Base-by-base conservation (phyloP, 1,140 invertebrate species). In the Eufriesea mexicana region DNA sequence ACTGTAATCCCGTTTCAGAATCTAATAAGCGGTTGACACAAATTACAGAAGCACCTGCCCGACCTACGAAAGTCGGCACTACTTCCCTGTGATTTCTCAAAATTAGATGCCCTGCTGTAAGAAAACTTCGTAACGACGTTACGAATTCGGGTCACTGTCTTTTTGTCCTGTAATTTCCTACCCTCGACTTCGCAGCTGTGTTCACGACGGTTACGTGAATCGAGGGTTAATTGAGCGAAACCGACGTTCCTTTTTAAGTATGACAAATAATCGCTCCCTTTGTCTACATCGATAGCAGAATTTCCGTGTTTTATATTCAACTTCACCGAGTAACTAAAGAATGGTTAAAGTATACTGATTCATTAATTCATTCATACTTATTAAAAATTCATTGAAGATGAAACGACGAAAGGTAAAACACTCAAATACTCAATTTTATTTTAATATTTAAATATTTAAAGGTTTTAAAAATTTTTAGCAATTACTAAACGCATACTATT, bases 21-120 rank as follows among this genome's bases (percentile, higher is more conserved):
- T 71, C 55, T 83, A 83, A 83, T 83, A 83, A 77, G 81, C 81
- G 75, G 75, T 77, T 83, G 74, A 78, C 75, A 83, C 81, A 77
- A 83, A 83, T 83, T 83, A 83, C 74, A 71, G 81, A 78, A 77
- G 66, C 81, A 83, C 75, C 81, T 83, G 81, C 75, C 80, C 18
- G 57, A 71, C 23, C 47, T 35, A 70, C 64, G 75, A 71, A 83
- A 77, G 75, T 78, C 81, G 81, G 81, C 81, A 47, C 66, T 78
- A 70, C 75, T 83, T 77, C 75, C 81, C 81, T 83, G 81, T 83
- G 81, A 83, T 83, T 83, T 77, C 74, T 83, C 55, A 55, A 78
- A 71, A 77, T 77, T 78, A 71, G 81, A 77, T 35, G 66, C 45
- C 20, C 45, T 61, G 10, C 20, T 6, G 35, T 70, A 59, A 78